These are phyloP conservation scores for Neomicropteryx cornuta DNA, from an alignment of 1,140 invertebrate species.

Conservation along the genomic window DNA sequence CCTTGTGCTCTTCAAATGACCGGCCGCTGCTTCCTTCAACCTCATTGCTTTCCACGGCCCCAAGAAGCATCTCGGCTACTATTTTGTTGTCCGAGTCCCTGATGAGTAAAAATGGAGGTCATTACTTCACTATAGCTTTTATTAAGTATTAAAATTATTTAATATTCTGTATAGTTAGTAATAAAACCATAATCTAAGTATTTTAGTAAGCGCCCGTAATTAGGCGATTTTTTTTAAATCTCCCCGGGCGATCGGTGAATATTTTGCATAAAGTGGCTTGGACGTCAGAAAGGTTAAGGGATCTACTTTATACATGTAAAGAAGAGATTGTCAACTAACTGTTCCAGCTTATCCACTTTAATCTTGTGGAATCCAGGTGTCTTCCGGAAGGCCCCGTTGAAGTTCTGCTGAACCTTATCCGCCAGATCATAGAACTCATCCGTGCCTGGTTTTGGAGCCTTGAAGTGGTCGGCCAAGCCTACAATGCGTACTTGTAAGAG, in stretches of 20 bases:
- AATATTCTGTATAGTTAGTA: too few relatives aligned
- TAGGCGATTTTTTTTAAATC: too few relatives aligned
- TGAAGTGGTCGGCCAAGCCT: constrained; percentile 65
- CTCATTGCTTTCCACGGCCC: constrained; percentile 28
- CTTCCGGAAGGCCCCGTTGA: constrained; percentile 48
- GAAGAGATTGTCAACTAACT: too few relatives aligned
- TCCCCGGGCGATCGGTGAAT: too few relatives aligned
- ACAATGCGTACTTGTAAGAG: constrained; percentile 62
- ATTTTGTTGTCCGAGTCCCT: constrained; percentile 37
- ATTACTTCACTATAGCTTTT: constrained; percentile 27
- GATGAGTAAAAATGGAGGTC: constrained; percentile 11
- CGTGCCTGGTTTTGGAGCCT: constrained; percentile 52
- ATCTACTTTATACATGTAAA: too few relatives aligned
- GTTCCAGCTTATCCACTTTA: constrained; percentile 55
- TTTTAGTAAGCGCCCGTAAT: too few relatives aligned
- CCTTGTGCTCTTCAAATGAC: constrained; percentile 18
- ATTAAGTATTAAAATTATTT: too few relatives aligned
- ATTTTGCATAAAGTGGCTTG: too few relatives aligned
- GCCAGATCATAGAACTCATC: constrained; percentile 64
- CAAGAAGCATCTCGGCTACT: constrained; percentile 30
- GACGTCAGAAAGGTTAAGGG: too few relatives aligned
- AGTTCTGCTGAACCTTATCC: constrained; percentile 50
- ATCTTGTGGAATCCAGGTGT: constrained; percentile 65
- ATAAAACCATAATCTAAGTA: too few relatives aligned
- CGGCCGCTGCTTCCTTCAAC: constrained; percentile 22